A percentile compares a stretch with the other conserved stretches of the same genome.
Evolutionary conservation across 2,888 invertebrate species (phyloP).

Genomic region (Cristatella mucedo): DNA sequence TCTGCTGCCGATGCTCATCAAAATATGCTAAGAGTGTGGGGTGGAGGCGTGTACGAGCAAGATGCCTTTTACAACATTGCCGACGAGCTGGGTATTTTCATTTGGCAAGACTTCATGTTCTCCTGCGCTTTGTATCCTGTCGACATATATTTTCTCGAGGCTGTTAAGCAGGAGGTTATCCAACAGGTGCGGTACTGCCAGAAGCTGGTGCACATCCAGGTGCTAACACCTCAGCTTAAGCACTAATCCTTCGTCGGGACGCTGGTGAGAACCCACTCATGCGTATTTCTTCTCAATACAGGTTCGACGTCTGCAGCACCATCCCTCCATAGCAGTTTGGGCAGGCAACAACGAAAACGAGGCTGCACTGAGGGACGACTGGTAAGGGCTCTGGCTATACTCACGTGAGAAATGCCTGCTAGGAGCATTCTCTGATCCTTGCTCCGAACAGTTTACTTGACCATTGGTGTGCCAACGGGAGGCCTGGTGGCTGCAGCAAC

Average conservation of each 20-base stretch:
- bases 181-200: slow-evolving; percentile 52
- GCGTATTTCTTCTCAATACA: slow-evolving; percentile 15
- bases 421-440: too few species aligned
- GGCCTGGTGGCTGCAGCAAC: too few species aligned
- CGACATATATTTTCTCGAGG: slow-evolving; percentile 51
- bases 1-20: slow-evolving; percentile 55
- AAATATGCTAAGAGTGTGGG: slow-evolving; percentile 90
- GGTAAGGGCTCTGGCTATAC: slow-evolving; percentile 53
- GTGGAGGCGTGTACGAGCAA: slow-evolving; percentile 80
- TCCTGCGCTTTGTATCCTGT: slow-evolving; percentile 87
- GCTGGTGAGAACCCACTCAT: background rate
- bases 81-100: slow-evolving; percentile 71
- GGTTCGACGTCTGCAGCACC: slow-evolving; percentile 57
- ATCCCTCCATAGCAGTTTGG: slow-evolving; percentile 72
- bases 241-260: background rate
- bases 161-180: slow-evolving; percentile 57
- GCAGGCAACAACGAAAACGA: slow-evolving; percentile 96
- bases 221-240: too few species aligned
- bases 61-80: slow-evolving; percentile 70
- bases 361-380: slow-evolving; percentile 62
- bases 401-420: too few species aligned
- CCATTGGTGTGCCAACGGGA: too few species aligned
- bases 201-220: background rate
- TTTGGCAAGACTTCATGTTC: slow-evolving; percentile 97
- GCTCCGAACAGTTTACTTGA: too few species aligned